A percentile compares a stretch with the other conserved stretches of the same genome.
These are phyloP conservation scores for Notechis scutatus DNA, from an alignment of 2,113 vertebrate genomes.

Conservation along the genomic window DNA sequence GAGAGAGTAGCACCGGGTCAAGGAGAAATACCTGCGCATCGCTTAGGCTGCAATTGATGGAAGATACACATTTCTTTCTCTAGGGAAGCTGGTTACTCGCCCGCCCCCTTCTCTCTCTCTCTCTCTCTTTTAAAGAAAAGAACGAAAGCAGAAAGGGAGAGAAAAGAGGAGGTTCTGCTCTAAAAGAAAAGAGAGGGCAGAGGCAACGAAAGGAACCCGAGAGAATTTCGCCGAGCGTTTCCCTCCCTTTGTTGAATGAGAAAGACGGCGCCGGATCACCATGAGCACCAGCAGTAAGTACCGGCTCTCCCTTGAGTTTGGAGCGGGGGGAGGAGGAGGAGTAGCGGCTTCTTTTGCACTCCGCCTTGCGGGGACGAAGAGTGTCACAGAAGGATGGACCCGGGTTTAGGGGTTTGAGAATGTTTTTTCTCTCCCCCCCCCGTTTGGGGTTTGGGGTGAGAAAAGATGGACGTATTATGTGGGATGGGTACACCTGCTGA, in stretches of 20 bases:
- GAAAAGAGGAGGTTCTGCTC: neutral
- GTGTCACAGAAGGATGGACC: conserved; percentile 40
- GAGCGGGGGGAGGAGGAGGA: conserved; percentile 12
- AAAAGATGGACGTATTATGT: neutral
- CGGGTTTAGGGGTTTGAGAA: conserved; percentile 7
- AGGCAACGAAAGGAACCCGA: neutral
- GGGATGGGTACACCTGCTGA: neutral
- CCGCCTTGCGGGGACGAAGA: conserved; percentile 48
- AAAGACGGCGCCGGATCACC: conserved; percentile 58
- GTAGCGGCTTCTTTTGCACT: conserved; percentile 32
- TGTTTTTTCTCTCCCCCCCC: neutral
- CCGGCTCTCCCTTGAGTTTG: conserved; percentile 49
- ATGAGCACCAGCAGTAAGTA: conserved; percentile 80
- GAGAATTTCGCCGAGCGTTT: conserved; percentile 55
- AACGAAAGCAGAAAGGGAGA: neutral
- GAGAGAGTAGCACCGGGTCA: neutral
- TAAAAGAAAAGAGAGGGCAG: neutral
- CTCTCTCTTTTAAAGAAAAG: neutral
- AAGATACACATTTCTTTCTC: neutral
- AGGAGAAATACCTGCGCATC: conserved; percentile 36
- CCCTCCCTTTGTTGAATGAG: conserved; percentile 67
- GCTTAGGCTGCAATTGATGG: conserved; percentile 6
- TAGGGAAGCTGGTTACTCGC: too few relatives aligned
- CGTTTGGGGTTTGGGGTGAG: neutral
- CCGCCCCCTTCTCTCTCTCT: too few relatives aligned